phyloP scores from a whole-genome alignment of 2,113 vertebrate genomes.

The Pterocles burchelli region DNA sequence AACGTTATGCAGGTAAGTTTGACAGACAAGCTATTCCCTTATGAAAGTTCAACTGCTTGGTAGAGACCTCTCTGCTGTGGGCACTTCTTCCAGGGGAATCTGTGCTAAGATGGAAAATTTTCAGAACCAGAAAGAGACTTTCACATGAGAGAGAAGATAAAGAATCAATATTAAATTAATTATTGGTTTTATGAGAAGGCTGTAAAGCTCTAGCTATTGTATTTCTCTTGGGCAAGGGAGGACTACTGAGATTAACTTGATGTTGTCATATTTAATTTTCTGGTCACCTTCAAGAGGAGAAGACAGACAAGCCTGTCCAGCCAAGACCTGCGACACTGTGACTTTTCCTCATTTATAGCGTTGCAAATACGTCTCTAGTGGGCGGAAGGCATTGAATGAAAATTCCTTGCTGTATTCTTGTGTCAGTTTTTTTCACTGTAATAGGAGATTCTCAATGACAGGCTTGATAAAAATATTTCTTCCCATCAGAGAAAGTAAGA shows the following conservation, averaged over 20 bases:
- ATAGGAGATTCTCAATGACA: neutral
- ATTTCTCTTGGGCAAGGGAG: neutral
- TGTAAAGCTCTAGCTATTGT: neutral
- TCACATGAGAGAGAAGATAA: neutral
- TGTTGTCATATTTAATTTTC: neutral
- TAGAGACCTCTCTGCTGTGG: neutral
- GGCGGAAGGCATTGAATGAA: neutral
- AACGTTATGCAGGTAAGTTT: accelerated
- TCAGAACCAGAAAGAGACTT: neutral
- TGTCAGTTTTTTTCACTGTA: neutral
- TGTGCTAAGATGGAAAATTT: neutral
- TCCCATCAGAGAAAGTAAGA: neutral
- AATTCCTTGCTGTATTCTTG: neutral
- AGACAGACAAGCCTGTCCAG: neutral
- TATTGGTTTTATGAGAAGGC: neutral
- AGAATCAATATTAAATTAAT: neutral
- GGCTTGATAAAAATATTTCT: neutral
- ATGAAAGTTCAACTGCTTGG: neutral
- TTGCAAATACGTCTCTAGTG: neutral
- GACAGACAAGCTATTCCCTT: neutral
- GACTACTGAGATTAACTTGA: neutral
- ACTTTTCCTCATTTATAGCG: neutral
- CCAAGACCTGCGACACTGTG: neutral
- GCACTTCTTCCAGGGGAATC: neutral
- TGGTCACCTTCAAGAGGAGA: neutral